Base-by-base conservation (phyloP, 2,888 invertebrate genomes). In the Eucriotettix oculatus region DNA sequence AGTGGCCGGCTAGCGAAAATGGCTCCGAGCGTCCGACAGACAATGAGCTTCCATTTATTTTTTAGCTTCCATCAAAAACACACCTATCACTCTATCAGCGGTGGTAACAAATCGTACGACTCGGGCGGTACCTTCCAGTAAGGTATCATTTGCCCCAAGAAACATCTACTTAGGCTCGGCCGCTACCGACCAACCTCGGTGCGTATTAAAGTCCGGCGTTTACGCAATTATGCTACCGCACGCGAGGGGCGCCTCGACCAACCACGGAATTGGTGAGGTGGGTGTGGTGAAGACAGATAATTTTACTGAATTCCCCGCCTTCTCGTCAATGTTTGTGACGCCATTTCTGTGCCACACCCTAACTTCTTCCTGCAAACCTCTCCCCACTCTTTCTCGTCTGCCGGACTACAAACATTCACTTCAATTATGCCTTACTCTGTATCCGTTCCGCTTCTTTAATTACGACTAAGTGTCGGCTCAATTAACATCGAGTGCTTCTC, bases 51-150 rank as follows among this genome's bases (percentile, higher is more conserved):
- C 48, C 48, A 41, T 16, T 42, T 10, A 40, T 29, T 42, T 42
- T 42, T 42, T 42, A n/a, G 48, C 43, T 29, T 48, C 59, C 55
- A 55, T 59, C 59, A 44, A 59, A 59, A 55, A 55, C 40, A 55
- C 55, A 59, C 59, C 59, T 55, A 59, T 59, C 59, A 59, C 59
- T 59, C 59, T 59, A 55, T 55, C 59, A 54, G 59, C 48, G 29
- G 40, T 41, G 48, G 48, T 14, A n/a, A 48, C 12, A 12, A n/a
- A n/a, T n/a, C 12, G n/a, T 48, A 48, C 12, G n/a, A n/a, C 48
- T 48, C 14, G 48, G 48, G 48, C 12, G 48, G 48, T 48, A 48
- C 48, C 48, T 12, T 29, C 48, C 14, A 48, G 48, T 14, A 48
- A 48, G 48, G 14, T 48, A 48, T n/a, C 48, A 48, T 48, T n/a